Conservation (phyloP, 23 tunicate genomes). For the Ascidia mentula region DNA sequence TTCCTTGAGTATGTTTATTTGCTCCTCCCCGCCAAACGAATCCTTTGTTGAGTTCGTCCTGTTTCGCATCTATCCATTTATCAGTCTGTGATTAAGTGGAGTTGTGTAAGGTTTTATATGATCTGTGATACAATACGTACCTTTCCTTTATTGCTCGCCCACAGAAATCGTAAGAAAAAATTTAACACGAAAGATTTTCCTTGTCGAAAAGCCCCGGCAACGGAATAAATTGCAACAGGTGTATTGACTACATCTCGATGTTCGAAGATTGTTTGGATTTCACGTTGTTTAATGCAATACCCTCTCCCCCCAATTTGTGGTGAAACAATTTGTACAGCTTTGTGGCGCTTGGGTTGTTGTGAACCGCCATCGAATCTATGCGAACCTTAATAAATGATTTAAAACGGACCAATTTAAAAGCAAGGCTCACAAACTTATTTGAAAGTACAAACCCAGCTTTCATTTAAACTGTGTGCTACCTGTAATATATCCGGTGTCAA, state of each 20-base stretch:
- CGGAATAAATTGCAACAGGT: not conserved
- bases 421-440: too few species aligned
- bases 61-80: not conserved
- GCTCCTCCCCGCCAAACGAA: not conserved
- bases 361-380: too few species aligned
- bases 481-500: too few species aligned
- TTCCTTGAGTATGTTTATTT: not conserved
- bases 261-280: not conserved
- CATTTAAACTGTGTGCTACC: too few species aligned
- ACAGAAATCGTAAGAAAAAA: not conserved
- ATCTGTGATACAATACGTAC: not conserved
- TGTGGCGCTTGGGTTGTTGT: too few species aligned
- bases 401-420: too few species aligned
- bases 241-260: not conserved
- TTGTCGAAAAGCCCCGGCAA: conserved; percentile 15
- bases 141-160: not conserved
- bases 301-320: too few species aligned
- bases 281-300: too few species aligned
- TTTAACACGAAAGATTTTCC: conserved; percentile 14
- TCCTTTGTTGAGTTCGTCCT: not conserved
- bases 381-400: too few species aligned
- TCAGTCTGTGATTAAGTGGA: not conserved
- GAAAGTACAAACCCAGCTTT: too few species aligned
- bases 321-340: too few species aligned
- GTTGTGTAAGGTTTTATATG: too few species aligned